Evolutionary conservation across 2,113 vertebrate genomes (phyloP).

Genomic region (Neolamprologus brichardi): DNA sequence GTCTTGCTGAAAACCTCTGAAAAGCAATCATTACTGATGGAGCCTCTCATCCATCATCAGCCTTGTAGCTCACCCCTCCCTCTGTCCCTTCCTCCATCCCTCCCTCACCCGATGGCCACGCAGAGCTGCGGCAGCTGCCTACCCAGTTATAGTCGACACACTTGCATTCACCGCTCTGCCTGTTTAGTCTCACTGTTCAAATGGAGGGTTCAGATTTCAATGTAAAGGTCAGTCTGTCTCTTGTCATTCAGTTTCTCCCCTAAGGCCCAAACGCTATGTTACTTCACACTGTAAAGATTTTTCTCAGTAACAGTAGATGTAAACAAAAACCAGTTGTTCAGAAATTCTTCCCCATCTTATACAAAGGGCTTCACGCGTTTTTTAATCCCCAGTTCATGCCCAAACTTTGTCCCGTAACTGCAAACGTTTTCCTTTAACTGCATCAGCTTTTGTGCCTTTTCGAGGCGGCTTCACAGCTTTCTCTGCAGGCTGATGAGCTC

Average conservation of each 20-base stretch:
- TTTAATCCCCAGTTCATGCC: neutral
- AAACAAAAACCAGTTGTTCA: constrained; percentile 41
- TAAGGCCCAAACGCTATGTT: constrained; percentile 25
- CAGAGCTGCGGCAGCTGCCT: constrained; percentile 43
- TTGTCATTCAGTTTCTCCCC: constrained; percentile 42
- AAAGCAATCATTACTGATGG: constrained; percentile 63
- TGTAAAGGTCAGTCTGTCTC: constrained; percentile 50
- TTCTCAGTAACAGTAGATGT: constrained; percentile 8
- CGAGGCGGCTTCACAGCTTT: neutral
- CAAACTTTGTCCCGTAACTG: neutral
- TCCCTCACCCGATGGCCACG: constrained; percentile 5
- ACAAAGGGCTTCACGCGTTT: neutral
- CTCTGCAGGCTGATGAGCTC: neutral
- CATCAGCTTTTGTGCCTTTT: neutral
- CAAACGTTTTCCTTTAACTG: neutral
- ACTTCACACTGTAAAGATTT: constrained; percentile 57
- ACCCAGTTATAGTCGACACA: constrained; percentile 22
- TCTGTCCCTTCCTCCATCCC: neutral
- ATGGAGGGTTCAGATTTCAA: constrained; percentile 52
- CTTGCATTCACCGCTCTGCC: constrained; percentile 31
- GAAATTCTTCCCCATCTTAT: neutral
- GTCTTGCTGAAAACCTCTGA: constrained; percentile 48
- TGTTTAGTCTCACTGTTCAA: constrained; percentile 58
- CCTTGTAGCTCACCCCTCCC: constrained; percentile 49
- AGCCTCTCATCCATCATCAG: constrained; percentile 65